Evolutionary conservation across 2,797 vertebrate genomes (phyloP).

Genomic region (Micromesistius poutassou): DNA sequence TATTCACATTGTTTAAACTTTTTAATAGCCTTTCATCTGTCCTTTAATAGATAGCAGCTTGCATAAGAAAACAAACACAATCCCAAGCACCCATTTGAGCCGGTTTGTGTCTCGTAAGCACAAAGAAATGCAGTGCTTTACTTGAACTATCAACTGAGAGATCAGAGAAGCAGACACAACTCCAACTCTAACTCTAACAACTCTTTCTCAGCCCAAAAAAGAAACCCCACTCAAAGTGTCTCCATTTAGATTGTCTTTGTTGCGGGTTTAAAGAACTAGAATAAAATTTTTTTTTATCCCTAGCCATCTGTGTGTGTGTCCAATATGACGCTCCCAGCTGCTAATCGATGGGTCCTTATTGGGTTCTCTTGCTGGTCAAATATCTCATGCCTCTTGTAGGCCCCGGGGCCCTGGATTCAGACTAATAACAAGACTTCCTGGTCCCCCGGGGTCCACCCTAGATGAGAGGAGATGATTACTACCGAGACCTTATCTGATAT

Average conservation of each 20-base stretch:
- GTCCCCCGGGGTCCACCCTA: conserved; percentile 64
- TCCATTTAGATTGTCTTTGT: conserved; percentile 54
- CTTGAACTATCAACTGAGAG: too few species aligned
- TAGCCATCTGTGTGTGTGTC: conserved; percentile 56
- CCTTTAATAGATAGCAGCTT: too few species aligned
- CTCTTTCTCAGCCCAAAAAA: too few species aligned
- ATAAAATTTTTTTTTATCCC: too few species aligned
- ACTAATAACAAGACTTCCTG: conserved; percentile 74
- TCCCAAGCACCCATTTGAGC: too few species aligned
- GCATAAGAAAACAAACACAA: too few species aligned
- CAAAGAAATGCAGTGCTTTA: too few species aligned
- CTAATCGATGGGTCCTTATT: conserved; percentile 80
- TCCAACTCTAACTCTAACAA: too few species aligned
- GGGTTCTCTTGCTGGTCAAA: conserved; percentile 74
- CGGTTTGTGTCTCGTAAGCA: too few species aligned
- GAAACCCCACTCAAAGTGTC: conserved; percentile 30
- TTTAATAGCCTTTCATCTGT: too few species aligned
- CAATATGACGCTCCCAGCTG: conserved; percentile 68
- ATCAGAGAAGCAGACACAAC: too few species aligned
- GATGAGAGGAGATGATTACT: conserved; percentile 69
- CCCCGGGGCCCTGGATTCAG: conserved; percentile 70
- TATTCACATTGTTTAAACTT: too few species aligned
- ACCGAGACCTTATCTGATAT: conserved; percentile 45
- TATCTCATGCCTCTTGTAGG: conserved; percentile 67
- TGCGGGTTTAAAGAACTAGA: conserved; percentile 45